Evolutionary conservation across 2,888 invertebrate species (phyloP), one percentile per base, ranked within the genome.

Genomic region (Stictocephala bisonia): DNA sequence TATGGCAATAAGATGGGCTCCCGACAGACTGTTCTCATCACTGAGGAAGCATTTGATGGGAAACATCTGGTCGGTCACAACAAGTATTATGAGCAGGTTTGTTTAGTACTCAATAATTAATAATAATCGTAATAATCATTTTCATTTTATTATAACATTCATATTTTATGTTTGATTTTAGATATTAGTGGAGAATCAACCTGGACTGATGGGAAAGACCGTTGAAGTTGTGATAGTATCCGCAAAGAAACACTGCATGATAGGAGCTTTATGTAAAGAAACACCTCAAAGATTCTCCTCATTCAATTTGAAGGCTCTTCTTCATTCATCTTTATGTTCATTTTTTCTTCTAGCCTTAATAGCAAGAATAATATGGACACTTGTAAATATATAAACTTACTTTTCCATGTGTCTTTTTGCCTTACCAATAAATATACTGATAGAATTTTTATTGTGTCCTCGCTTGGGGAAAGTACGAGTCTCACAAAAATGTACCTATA

Each of bases 11-110:
- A 89, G 79, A 81, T 92, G 0, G 93, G 92, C 0, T 85, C 90
- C 77, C 82, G 86, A 0, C 90, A 96, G 75, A 87, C 90, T 1
- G 93, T 98, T 0, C 86, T 99, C 0, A 95, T 99, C 0, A 98
- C 98, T 0, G 99, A 99, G 84, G 84, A 93, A 70, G 96, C 98
- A 0, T 93, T 95, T 83, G 99, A 99, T 83, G 92, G 91, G 78
- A 88, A 91, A 73, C 92, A 95, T 84, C 96, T 89, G 82, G 99
- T 99, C 7, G 97, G 92, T 0, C 99, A 99, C 85, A 99, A 98
- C 84, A 94, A 97, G 82, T 93, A 85, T 82, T 99, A 99, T 82
- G 97, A 98, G 82, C 99, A 96, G 86, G 88, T 89, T 15, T 40
- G 70, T 56, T 31, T 2, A n/a, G n/a, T n/a, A n/a, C n/a, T n/a